Conservation (phyloP, 2,113 vertebrate species). For the Myotis lucifugus region DNA sequence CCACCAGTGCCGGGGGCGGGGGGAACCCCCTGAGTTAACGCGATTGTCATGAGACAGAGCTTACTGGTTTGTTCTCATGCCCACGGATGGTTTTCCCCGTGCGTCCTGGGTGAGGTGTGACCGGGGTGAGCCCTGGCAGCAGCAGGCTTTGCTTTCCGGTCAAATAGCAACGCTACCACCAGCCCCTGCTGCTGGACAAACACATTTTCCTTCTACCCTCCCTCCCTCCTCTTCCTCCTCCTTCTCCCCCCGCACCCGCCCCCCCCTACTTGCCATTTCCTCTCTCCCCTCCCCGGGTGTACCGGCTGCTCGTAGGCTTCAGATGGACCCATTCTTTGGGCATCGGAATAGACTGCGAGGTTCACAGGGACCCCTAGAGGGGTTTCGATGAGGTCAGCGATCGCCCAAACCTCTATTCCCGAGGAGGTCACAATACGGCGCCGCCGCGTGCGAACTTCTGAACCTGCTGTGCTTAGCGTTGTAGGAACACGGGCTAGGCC, state of each 20-base stretch:
- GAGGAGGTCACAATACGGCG: neutral
- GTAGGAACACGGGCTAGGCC: neutral
- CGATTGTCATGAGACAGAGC: neutral
- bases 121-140: neutral
- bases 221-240: no score
- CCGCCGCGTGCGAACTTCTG: neutral
- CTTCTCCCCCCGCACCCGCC: neutral
- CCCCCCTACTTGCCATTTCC: neutral
- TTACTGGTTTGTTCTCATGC: rapidly evolving
- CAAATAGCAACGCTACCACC: rapidly evolving
- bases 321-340: neutral
- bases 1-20: neutral
- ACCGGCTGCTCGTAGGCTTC: neutral
- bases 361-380: neutral
- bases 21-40: rapidly evolving
- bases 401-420: neutral
- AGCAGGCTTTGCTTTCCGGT: neutral
- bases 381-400: neutral
- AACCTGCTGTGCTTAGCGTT: neutral
- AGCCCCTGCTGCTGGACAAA: rapidly evolving
- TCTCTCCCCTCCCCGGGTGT: neutral
- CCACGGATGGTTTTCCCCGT: neutral
- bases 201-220: no score
- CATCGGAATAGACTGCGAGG: rapidly evolving
- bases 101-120: neutral